A percentile compares a stretch with the other conserved stretches of the same genome.
Conservation (phyloP, 2,113 vertebrate genomes). For the Corythaeola cristata region DNA sequence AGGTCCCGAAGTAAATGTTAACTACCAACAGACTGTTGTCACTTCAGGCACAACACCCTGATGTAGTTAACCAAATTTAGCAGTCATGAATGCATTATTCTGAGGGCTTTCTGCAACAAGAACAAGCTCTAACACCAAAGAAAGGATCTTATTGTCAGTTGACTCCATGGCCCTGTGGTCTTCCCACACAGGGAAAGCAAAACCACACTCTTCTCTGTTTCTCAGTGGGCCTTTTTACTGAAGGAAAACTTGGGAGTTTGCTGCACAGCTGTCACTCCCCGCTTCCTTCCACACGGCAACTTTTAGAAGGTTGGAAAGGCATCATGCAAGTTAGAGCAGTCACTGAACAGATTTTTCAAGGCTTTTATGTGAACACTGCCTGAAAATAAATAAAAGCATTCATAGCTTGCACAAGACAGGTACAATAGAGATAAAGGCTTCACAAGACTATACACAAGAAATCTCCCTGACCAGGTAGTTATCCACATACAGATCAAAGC, state of each 20-base stretch:
- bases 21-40: slow-evolving; percentile 13
- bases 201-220: neutral
- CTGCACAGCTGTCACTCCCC: neutral
- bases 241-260: neutral
- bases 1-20: slow-evolving; percentile 20
- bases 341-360: neutral
- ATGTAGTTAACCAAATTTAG: slow-evolving; percentile 13
- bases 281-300: neutral
- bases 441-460: neutral
- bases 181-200: neutral
- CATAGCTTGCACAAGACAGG: neutral
- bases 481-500: neutral
- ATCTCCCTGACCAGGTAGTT: neutral
- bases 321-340: neutral
- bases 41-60: neutral
- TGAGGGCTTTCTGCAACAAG: slow-evolving; percentile 1
- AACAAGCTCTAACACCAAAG: neutral
- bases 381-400: neutral
- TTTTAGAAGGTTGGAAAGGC: neutral
- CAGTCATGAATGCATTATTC: neutral
- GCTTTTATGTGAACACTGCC: neutral
- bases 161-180: neutral
- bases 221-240: neutral
- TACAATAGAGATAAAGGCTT: neutral
- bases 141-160: slow-evolving; percentile 26